Base-by-base conservation (phyloP, 2,797 vertebrate genomes). In the Crenichthys baileyi region DNA sequence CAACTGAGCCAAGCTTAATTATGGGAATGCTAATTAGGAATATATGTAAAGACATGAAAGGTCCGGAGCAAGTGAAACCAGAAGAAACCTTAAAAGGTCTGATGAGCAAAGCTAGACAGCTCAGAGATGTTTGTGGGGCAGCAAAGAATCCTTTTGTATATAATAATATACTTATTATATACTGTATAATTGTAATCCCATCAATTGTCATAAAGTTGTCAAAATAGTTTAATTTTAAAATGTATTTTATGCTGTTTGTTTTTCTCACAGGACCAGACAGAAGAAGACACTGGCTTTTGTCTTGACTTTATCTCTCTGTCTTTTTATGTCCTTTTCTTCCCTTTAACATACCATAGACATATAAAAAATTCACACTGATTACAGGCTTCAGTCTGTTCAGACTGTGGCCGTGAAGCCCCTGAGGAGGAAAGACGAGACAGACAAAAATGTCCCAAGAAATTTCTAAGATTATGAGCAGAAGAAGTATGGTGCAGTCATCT, bases 361-460 rank as follows among this genome's bases (percentile, higher is more conserved):
- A 77, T 81, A 83, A 77, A 84, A n/a, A 8, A 44, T 9, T 70
- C 68, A 72, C 44, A 76, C 76, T 76, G 78, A 88, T 88, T 83
- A 80, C 72, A 83, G 76, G 41, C 29, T 79, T 73, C 15, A 11
- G 44, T 26, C 29, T 0, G 12, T 46, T 39, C 50, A 78, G 39
- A 72, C 60, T 67, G 36, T 55, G 55, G 46, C 55, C 6, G 26
- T 46, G 60, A 86, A 81, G 39, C 77, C 77, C 84, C 84, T 75
- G 41, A 20, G 84, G 82, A 53, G 26, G 16, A 61, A 61, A 75
- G 29, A 73, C 11, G 18, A 88, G 36, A 85, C 75, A 67, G 29
- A n/a, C n/a, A 71, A 41, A 51, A 70, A 60, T n/a, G 46, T 75
- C 26, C 36, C 11, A 24, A 72, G 24, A 41, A 11, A 20, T 31